These are phyloP conservation scores for Gasterosteus nipponicus DNA, from an alignment of 2,113 vertebrate genomes.

Conservation along the genomic window DNA sequence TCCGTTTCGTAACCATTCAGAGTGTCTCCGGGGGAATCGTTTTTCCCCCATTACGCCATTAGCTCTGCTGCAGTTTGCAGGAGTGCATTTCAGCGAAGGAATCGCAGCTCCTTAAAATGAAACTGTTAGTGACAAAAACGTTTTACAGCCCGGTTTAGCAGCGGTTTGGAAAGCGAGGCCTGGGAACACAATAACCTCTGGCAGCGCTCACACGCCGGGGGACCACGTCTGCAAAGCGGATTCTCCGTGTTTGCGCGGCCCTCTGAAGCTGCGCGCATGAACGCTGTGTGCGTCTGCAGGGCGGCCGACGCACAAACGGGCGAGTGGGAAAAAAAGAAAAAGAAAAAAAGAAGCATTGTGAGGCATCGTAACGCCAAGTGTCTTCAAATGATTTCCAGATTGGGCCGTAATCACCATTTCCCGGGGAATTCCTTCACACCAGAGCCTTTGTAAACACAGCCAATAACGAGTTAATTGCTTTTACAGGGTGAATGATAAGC, in stretches of 20 bases:
- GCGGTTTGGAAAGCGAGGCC: constrained; percentile 52
- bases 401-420: constrained; percentile 68
- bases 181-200: constrained; percentile 78
- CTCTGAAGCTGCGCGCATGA: constrained; percentile 39
- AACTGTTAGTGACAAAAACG: constrained; percentile 20
- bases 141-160: constrained; percentile 24
- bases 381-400: constrained; percentile 73
- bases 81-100: not conserved
- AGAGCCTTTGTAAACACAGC: constrained; percentile 73
- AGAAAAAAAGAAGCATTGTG: constrained; percentile 16
- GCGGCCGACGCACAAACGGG: constrained; percentile 29
- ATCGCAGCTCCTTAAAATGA: not conserved
- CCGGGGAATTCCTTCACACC: constrained; percentile 72
- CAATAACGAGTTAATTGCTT: constrained; percentile 78
- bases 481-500: constrained; percentile 68
- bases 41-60: constrained; percentile 16
- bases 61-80: constrained; percentile 7
- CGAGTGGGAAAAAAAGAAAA: not conserved
- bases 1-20: constrained; percentile 16
- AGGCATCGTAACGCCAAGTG: constrained; percentile 45
- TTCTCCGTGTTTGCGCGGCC: constrained; percentile 70
- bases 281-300: constrained; percentile 12
- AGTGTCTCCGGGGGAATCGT: constrained; percentile 4
- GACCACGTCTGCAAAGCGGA: constrained; percentile 51
- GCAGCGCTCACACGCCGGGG: constrained; percentile 54